phyloP scores from a whole-genome alignment of 2,797 vertebrate genomes.

The Catostomus latipinnis region DNA sequence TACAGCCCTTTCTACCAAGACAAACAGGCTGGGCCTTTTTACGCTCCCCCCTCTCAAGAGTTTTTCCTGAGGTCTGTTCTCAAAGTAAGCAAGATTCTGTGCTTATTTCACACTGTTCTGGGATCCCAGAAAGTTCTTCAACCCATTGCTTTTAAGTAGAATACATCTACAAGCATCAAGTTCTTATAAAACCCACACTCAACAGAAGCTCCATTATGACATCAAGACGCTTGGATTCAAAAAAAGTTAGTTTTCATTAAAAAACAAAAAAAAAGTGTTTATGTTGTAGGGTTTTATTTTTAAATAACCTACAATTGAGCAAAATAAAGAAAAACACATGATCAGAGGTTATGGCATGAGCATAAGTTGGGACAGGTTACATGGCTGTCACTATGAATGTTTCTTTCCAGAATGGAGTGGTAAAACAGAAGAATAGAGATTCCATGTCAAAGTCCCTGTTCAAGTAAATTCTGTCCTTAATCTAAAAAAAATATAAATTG shows the following conservation, averaged over 20 bases:
- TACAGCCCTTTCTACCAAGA: constrained; percentile 47
- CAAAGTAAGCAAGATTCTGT: constrained; percentile 23
- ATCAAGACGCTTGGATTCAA: background rate
- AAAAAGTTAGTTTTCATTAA: background rate
- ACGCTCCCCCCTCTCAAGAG: constrained; percentile 31
- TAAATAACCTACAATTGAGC: constrained; percentile 93
- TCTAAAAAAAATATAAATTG: constrained; percentile 90
- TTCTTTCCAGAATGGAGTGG: constrained; percentile 60
- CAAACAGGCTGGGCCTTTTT: constrained; percentile 53
- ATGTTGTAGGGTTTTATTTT: constrained; percentile 95
- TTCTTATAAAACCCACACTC: background rate
- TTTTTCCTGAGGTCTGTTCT: constrained; percentile 45
- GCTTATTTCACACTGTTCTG: constrained; percentile 40
- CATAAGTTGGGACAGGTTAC: constrained; percentile 75
- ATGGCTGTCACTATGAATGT: constrained; percentile 71
- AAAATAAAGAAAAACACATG: constrained; percentile 59
- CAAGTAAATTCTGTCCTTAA: constrained; percentile 76
- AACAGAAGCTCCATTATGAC: background rate
- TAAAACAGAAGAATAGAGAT: constrained; percentile 62
- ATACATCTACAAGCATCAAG: background rate
- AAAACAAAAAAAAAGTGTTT: constrained; percentile 50
- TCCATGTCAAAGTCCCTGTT: constrained; percentile 91
- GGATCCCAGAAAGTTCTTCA: constrained; percentile 52
- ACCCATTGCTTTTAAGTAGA: constrained; percentile 9
- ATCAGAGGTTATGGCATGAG: constrained; percentile 79